These are phyloP conservation scores for Blastobasis lacticolella DNA, from an alignment of 2,888 invertebrate genomes.

Conservation along the genomic window DNA sequence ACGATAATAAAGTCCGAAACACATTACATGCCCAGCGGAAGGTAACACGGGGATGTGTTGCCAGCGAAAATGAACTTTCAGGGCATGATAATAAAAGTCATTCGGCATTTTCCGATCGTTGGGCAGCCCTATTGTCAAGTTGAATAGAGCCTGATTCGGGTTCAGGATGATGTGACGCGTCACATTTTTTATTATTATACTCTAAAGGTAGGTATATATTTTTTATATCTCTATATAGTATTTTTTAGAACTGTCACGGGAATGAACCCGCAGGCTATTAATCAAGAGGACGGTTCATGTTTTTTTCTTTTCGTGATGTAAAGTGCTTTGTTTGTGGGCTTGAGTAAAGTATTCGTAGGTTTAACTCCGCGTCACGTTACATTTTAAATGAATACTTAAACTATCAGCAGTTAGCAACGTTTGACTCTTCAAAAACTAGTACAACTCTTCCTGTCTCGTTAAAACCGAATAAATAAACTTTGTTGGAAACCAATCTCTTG, in stretches of 20 bases:
- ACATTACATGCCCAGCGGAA: constrained; percentile 5
- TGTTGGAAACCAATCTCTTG: no score
- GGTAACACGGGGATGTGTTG: constrained; percentile 5
- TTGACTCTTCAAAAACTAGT: not conserved
- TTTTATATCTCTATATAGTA: not conserved
- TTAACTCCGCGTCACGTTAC: no score
- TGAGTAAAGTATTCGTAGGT: no score
- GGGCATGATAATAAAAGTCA: constrained; percentile 32
- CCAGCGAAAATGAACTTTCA: constrained; percentile 38
- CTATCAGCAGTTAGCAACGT: no score
- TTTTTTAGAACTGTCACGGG: constrained; percentile 36
- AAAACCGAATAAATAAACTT: no score
- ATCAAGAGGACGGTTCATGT: constrained; percentile 29
- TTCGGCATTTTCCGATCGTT: constrained; percentile 31
- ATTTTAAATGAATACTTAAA: no score
- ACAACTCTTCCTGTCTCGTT: not conserved
- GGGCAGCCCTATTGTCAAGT: constrained; percentile 34
- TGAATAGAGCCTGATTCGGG: constrained; percentile 57
- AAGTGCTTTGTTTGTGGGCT: no score
- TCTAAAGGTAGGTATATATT: no score
- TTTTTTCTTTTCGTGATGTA: no score
- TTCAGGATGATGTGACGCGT: constrained; percentile 48
- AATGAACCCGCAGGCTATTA: constrained; percentile 44
- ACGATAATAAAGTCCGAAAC: constrained; percentile 29
- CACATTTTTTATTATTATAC: constrained; percentile 25